Conservation (phyloP, 2,888 invertebrate genomes). For the Parnassius apollo region DNA sequence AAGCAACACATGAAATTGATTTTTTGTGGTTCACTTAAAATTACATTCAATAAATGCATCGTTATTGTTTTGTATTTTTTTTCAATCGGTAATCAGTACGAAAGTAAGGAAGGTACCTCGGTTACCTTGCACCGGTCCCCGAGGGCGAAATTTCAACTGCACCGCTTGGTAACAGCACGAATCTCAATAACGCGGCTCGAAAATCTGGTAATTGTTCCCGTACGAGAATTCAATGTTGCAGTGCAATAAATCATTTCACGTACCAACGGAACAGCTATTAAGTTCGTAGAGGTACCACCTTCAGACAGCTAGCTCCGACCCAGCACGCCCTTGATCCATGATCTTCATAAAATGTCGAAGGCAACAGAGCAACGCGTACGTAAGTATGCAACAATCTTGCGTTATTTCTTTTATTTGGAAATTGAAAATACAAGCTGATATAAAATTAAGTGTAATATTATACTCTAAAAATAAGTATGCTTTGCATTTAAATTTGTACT, state of each 20-base stretch:
- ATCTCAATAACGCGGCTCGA: conserved; percentile 18
- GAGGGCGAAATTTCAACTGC: conserved; percentile 26
- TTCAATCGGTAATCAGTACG: conserved; percentile 13
- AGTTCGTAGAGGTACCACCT: conserved; percentile 19
- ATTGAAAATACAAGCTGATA: background rate
- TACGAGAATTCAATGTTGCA: conserved; percentile 23
- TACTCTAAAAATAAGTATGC: background rate
- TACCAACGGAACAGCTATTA: conserved; percentile 21
- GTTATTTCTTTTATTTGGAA: background rate
- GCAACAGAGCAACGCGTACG: background rate
- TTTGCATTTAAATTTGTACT: background rate
- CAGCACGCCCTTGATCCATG: conserved; percentile 18
- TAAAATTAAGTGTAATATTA: conserved; percentile 5
- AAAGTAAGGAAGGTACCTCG: conserved; percentile 22
- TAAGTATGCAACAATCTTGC: conserved; percentile 17
- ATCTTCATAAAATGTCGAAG: conserved; percentile 12
- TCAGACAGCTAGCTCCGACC: conserved; percentile 17
- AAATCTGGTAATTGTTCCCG: conserved; percentile 26
- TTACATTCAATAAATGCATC: conserved; percentile 12
- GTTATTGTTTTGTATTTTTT: conserved; percentile 8
- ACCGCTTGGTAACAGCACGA: conserved; percentile 19
- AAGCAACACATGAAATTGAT: conserved; percentile 5
- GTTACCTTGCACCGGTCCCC: conserved; percentile 16
- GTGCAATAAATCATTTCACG: conserved; percentile 22
- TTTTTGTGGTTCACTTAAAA: conserved; percentile 11